Evolutionary conservation across 2,797 vertebrate species (phyloP), one percentile per base, ranked within the genome.

Genomic region (Lagodon rhomboides): DNA sequence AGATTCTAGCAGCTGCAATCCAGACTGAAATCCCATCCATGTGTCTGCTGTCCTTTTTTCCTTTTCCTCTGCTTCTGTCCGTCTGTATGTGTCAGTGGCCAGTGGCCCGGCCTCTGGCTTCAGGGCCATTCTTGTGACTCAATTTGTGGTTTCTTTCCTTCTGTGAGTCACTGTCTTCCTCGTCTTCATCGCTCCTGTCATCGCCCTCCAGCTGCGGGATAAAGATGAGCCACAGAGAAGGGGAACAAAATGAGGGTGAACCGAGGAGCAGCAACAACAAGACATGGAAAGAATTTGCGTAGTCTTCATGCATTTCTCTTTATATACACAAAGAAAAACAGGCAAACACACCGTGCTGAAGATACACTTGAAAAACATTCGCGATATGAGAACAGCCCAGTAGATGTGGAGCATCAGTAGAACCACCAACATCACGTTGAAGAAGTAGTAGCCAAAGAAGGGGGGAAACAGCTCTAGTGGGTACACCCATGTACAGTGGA

Each of bases 381-480:
- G 95, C 75, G 93, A 84, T 83, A 98, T 96, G n/a, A 96, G 93
- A 55, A 94, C 91, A 10, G 95, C 96, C 97, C 97, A 99, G 88
- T 97, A 98, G 5, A 97, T 13, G 71, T 98, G 97, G 18, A 99
- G 95, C 4, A 93, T 80, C 89, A 96, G 96, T 4, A 98, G 93
- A 66, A 93, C 38, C 77, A 96, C 7, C 53, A 99, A 89, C 92
- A 96, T 95, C 17, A 88, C 68, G 7, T 98, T 98, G 93, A 97
- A 97, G 75, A 98, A 94, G 86, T 97, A 95, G 86, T 97, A 98
- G 0, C 97, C 96, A 64, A 97, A 95, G 87, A 98, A 97, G 2
- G 96, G 92, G 3, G 95, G 70, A 64, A 93, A 97, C 5, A 41
- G 11, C 63, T 95, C 89, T 4, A 96, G 5, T 1, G 97, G 96